phyloP scores from a whole-genome alignment of 2,797 vertebrate genomes.

The Danio jaintianensis region DNA sequence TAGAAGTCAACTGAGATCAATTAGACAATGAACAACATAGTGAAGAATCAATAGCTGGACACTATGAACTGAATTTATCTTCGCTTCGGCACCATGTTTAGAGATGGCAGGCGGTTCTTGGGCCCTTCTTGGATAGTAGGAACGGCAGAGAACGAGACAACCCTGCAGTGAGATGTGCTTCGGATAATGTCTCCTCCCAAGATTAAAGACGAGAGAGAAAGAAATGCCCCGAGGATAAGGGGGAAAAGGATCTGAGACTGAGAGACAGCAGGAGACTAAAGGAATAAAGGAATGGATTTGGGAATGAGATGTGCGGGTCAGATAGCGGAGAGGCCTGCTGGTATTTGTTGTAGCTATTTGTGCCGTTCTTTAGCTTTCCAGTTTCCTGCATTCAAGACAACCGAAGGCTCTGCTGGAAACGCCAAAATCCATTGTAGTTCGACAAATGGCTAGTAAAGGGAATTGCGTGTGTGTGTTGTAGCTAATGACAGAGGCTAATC shows the following conservation, averaged over 20 bases:
- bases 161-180: conserved; percentile 38
- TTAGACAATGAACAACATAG: conserved; percentile 39
- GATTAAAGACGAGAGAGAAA: conserved; percentile 30
- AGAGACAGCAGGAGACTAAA: conserved; percentile 39
- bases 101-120: neutral
- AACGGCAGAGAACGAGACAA: conserved; percentile 10
- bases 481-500: conserved; percentile 34
- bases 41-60: conserved; percentile 45
- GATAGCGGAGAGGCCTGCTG: conserved; percentile 26
- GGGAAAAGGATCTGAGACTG: conserved; percentile 42
- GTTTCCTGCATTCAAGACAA: conserved; percentile 5
- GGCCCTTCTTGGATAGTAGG: neutral
- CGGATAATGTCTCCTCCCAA: conserved; percentile 36
- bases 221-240: conserved; percentile 33
- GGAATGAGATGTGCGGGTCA: conserved; percentile 27
- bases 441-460: conserved; percentile 16
- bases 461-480: conserved; percentile 22
- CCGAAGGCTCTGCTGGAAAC: conserved; percentile 14
- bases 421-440: conserved; percentile 1
- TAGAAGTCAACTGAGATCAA: conserved; percentile 24
- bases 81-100: neutral
- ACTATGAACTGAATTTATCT: conserved; percentile 19
- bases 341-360: conserved; percentile 28
- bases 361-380: conserved; percentile 18
- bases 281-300: conserved; percentile 42